phyloP scores from a whole-genome alignment of 2,888 invertebrate species.

The Drosophila subsilvestris region DNA sequence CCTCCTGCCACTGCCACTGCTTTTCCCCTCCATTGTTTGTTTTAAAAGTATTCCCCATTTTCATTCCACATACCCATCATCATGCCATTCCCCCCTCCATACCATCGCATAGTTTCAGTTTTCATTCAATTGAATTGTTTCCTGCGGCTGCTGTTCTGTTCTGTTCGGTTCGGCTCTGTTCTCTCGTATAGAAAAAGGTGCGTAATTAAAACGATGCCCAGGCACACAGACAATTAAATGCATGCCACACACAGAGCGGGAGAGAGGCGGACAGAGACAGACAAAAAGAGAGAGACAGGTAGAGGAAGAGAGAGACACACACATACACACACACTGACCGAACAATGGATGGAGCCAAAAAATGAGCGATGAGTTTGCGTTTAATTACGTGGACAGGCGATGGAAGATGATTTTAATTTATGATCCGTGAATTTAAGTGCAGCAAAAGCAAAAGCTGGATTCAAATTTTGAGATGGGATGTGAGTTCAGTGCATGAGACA shows the following conservation, averaged over 20 bases:
- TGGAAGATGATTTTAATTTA: slow-evolving; percentile 50
- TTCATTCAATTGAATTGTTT: slow-evolving; percentile 66
- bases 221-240: slow-evolving; percentile 67
- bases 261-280: not conserved
- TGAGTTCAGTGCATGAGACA: not conserved
- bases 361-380: slow-evolving; percentile 63
- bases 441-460: not conserved
- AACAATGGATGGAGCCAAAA: slow-evolving; percentile 44
- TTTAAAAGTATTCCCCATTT: slow-evolving; percentile 24
- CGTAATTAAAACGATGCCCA: slow-evolving; percentile 72
- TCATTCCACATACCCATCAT: not conserved
- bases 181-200: slow-evolving; percentile 58
- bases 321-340: not conserved
- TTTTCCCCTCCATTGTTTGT: slow-evolving; percentile 22
- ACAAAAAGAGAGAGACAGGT: not conserved
- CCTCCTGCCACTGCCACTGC: slow-evolving; percentile 17
- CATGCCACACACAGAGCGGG: slow-evolving; percentile 56
- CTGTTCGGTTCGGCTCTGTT: slow-evolving; percentile 16
- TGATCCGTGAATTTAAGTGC: slow-evolving; percentile 36
- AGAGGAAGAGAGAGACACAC: not conserved
- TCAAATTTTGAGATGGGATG: not conserved
- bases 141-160: slow-evolving; percentile 31
- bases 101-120: slow-evolving; percentile 49
- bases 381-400: slow-evolving; percentile 64
- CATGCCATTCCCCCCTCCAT: not conserved